Evolutionary conservation across 2,797 vertebrate genomes (phyloP).

Genomic region (Acanthornis magna): DNA sequence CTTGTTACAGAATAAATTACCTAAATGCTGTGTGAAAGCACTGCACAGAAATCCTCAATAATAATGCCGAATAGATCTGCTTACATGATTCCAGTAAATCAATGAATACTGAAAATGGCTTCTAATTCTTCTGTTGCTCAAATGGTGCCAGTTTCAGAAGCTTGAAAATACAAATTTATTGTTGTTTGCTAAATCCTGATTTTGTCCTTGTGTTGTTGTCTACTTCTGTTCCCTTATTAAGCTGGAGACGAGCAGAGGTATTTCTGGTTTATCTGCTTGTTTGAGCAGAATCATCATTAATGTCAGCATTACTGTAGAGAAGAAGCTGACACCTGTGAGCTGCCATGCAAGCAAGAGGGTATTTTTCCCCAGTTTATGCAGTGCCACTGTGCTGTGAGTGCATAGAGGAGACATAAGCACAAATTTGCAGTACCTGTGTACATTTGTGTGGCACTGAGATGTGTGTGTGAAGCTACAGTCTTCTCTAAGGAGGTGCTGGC

Average conservation of each 20-base stretch:
- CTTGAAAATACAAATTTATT: neutral
- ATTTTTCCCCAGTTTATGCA: neutral
- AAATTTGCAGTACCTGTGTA: neutral
- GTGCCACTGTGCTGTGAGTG: neutral
- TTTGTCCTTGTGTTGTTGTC: conserved; percentile 25
- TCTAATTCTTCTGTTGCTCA: neutral
- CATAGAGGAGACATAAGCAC: accelerated
- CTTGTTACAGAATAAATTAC: neutral
- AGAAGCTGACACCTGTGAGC: neutral
- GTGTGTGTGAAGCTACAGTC: neutral
- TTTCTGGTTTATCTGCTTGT: neutral
- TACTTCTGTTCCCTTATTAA: neutral
- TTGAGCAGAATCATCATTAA: conserved; percentile 23
- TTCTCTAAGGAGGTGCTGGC: neutral
- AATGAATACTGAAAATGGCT: neutral
- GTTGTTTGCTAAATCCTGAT: conserved; percentile 30
- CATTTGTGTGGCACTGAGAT: neutral
- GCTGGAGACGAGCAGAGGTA: neutral
- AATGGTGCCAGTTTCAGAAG: neutral
- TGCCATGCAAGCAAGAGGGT: neutral
- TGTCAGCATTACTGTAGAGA: neutral
- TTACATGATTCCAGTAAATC: neutral
- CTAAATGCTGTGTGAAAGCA: neutral
- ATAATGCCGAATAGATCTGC: neutral
- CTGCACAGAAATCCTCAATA: neutral